These are phyloP conservation scores for Chaenogobius annularis DNA, from an alignment of 2,113 vertebrate genomes.

Conservation along the genomic window DNA sequence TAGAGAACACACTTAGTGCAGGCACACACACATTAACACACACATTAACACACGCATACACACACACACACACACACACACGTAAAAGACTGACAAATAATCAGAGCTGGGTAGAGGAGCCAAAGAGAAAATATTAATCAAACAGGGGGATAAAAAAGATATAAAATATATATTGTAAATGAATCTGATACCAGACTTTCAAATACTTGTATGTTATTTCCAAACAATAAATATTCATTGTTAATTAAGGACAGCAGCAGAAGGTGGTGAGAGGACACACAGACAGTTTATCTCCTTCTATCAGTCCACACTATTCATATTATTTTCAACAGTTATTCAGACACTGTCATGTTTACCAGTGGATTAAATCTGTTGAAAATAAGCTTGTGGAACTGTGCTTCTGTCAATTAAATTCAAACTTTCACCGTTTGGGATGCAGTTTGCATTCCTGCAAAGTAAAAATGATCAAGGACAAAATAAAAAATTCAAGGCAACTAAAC, in stretches of 20 bases:
- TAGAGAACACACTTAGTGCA: constrained; percentile 28
- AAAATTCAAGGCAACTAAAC: constrained; percentile 1
- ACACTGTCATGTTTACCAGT: background rate
- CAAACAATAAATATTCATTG: background rate
- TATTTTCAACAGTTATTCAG: constrained; percentile 8
- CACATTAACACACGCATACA: no score
- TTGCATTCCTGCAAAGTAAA: constrained; percentile 21
- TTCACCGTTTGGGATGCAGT: background rate
- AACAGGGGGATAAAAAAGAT: no score
- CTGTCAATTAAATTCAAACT: constrained; percentile 14
- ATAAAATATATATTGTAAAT: no score
- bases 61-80: background rate
- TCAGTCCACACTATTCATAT: constrained; percentile 16
- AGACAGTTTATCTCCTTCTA: constrained; percentile 12
- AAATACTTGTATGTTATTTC: no score
- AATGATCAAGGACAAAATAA: constrained; percentile 8
- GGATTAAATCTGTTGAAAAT: background rate
- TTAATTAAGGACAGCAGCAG: constrained; percentile 36
- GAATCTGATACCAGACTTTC: no score
- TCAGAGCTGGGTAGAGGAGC: no score
- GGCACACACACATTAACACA: constrained; percentile 5
- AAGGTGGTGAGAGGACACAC: background rate
- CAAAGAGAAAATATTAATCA: no score
- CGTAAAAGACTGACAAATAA: background rate
- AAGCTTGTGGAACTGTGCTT: background rate